Evolutionary conservation across 92 coral and sea anemone genomes (phyloP), one percentile per base, ranked within the genome.

Genomic region (Montipora capitata): DNA sequence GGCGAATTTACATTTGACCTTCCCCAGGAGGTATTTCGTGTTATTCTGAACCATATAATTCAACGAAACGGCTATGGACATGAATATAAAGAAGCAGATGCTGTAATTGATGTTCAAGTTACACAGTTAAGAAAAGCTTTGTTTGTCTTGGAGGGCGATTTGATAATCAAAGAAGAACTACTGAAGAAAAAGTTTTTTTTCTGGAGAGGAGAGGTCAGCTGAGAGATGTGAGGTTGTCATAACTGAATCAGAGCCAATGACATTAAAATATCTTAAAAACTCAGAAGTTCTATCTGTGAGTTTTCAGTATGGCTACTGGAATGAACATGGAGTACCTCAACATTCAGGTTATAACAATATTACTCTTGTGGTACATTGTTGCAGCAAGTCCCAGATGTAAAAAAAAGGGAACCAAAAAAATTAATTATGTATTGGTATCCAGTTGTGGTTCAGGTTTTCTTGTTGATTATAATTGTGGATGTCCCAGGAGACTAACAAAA

Each of bases 1-100:
- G 94, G 92, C 44, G 86, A 92, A 68, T 87, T 92, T 41, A 77
- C 86, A 65, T 68, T 87, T 73, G 92, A 92, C 82, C 72, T 92
- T 43, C 94, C 94, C 49, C 78, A 45, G 54, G 90, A 92, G 74
- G 92, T 87, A 49, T 92, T 87, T 61, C 14, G 11, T 38, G 89
- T 87, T 44, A 83, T 92, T 38, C 51, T 83, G 41, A 64, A 77
- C 61, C 69, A 83, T 40, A 83, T 92, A n/a, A 78, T 92, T 1
- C 48, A 78, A 74, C 57, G 91, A 12, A 87, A 83, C 56, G 15
- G 68, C 27, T 82, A 75, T 54, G 52, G 52, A 9, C 52, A 48
- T 48, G 7, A 48, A 9, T 48, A 48, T 9, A 48, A 5, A 9
- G 52, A 82, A 85, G 38, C 92, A 4, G 4, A 48, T 4, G 92